Evolutionary conservation across 2,888 invertebrate genomes (phyloP).

Genomic region (Sabellastarte sp.): DNA sequence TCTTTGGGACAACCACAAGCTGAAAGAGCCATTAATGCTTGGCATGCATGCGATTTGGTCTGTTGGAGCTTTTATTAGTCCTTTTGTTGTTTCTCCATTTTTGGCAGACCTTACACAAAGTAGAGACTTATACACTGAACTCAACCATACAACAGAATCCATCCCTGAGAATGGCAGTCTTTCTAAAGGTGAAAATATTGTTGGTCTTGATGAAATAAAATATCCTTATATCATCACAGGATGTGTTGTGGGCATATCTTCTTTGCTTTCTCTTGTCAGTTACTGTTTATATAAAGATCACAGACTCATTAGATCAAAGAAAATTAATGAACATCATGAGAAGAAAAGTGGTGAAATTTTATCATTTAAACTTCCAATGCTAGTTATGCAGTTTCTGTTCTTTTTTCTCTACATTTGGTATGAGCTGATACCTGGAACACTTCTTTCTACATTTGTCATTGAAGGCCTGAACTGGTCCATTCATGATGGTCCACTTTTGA

Average conservation of each 20-base stretch:
- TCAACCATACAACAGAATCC: background rate
- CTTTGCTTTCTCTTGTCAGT: background rate
- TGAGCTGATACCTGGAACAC: background rate
- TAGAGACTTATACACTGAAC: background rate
- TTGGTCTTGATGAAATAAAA: background rate
- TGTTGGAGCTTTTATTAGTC: background rate
- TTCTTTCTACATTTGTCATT: conserved; percentile 1
- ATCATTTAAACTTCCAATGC: background rate
- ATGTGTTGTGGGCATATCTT: background rate
- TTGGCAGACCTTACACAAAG: background rate
- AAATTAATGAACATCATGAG: background rate
- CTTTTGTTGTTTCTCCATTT: background rate
- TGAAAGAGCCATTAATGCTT: background rate
- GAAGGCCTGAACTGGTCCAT: background rate
- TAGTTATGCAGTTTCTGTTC: background rate
- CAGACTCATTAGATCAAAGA: background rate
- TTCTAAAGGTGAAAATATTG: background rate
- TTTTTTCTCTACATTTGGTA: background rate
- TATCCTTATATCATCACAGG: background rate
- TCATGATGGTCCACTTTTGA: background rate
- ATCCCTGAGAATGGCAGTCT: no score
- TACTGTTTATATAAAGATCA: background rate
- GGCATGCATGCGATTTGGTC: background rate
- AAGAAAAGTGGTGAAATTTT: background rate
- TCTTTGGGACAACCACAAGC: background rate